These are phyloP conservation scores for Cyclina sinensis DNA, from an alignment of 1,140 invertebrate genomes.

Conservation along the genomic window DNA sequence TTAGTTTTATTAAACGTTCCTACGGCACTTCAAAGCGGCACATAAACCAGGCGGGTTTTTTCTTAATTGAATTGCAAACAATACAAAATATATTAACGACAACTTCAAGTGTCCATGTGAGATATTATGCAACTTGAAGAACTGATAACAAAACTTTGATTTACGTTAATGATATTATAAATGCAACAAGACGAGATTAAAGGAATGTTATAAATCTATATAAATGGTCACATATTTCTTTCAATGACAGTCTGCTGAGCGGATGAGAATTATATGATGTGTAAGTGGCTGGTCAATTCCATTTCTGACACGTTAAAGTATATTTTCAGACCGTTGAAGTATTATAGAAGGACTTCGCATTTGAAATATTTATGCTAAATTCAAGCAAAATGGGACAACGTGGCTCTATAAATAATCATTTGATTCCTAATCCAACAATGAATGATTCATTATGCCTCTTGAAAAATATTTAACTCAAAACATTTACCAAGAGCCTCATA, in stretches of 20 bases:
- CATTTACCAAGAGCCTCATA: neutral
- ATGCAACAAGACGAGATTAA: neutral
- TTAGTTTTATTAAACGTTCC: no score
- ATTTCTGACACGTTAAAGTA: neutral
- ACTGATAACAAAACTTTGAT: neutral
- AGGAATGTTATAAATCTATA: neutral
- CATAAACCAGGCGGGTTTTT: neutral
- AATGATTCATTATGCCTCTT: neutral
- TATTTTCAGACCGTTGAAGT: neutral
- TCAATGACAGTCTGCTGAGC: no score
- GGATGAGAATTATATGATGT: neutral
- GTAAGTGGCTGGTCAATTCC: neutral
- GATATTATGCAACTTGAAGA: neutral
- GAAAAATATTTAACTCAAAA: neutral
- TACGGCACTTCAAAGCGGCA: neutral
- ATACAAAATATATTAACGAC: neutral
- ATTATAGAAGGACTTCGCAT: neutral
- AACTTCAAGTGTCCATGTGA: neutral
- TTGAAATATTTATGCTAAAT: neutral
- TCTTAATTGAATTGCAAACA: constrained; percentile 18
- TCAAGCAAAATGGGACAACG: neutral
- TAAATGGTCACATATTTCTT: no score
- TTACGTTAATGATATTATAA: neutral
- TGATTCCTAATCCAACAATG: neutral
- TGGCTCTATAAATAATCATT: neutral